Conservation (phyloP, 1,140 invertebrate genomes). For the Aphidius ervi region DNA sequence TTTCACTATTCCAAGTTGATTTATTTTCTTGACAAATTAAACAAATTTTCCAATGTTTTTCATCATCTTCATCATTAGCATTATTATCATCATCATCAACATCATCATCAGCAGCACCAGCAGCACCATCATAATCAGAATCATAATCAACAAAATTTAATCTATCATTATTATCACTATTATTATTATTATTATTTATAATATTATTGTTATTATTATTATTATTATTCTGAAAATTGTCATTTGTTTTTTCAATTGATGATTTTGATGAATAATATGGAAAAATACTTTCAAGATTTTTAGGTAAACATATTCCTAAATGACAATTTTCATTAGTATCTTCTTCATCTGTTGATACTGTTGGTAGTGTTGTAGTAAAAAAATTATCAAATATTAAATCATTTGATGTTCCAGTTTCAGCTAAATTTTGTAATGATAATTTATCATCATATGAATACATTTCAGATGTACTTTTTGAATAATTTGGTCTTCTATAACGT, state of each 20-base stretch:
- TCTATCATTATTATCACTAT: no score
- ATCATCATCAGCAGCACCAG: conserved; percentile 26
- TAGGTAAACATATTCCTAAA: conserved; percentile 76
- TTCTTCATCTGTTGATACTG: conserved; percentile 29
- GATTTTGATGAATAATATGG: conserved; percentile 49
- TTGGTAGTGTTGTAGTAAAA: conserved; percentile 34
- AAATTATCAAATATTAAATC: conserved; percentile 44
- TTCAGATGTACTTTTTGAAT: conserved; percentile 49
- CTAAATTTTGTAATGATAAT: conserved; percentile 47
- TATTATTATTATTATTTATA: no score
- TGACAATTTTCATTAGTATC: conserved; percentile 55
- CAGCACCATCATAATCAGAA: no score
- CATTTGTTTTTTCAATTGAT: conserved; percentile 14
- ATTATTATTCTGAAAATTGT: no score
- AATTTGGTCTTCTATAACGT: conserved; percentile 59
- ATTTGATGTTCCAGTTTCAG: conserved; percentile 45
- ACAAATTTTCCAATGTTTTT: conserved; percentile 40
- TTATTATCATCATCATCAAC: conserved; percentile 45
- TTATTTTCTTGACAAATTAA: conserved; percentile 41
- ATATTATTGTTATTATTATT: no score
- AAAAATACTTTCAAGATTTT: conserved; percentile 65
- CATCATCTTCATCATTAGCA: conserved; percentile 35
- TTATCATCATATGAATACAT: conserved; percentile 50
- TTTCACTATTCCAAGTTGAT: conserved; percentile 22
- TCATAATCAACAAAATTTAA: no score